Percentiles rank a stretch among this genome's conserved stretches.
Evolutionary conservation across 1,140 invertebrate genomes (phyloP).

Genomic region (Sarcophaga peregrina): DNA sequence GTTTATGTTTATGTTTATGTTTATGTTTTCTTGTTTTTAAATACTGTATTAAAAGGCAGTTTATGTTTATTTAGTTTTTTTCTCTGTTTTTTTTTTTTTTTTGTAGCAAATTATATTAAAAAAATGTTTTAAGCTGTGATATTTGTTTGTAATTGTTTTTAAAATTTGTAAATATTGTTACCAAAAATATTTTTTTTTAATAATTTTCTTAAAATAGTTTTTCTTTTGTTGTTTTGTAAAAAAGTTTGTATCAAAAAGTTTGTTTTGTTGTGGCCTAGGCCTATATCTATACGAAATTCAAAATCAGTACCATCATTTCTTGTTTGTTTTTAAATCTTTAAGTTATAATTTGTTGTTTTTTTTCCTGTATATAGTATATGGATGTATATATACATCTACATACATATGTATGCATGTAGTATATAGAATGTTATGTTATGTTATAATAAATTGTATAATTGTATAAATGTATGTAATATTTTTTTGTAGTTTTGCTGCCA

Average conservation of each 20-base stretch:
- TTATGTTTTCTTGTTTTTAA: not conserved
- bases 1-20: too few species aligned
- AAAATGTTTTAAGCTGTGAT: slow-evolving; percentile 3
- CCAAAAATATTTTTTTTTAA: slow-evolving; percentile 4
- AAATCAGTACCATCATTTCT: slow-evolving; percentile 28
- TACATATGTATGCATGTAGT: not conserved
- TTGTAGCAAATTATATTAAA: slow-evolving; percentile 17
- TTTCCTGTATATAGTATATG: not conserved
- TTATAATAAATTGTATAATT: not conserved
- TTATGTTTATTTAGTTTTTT: not conserved
- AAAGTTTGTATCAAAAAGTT: slow-evolving; percentile 29
- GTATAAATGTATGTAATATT: slow-evolving; percentile 18
- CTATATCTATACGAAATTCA: not conserved
- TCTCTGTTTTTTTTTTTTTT: slow-evolving; percentile 5
- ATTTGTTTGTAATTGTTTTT: slow-evolving; percentile 9
- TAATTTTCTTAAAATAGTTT: slow-evolving; percentile 32
- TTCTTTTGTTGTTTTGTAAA: slow-evolving; percentile 19
- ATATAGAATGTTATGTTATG: slow-evolving; percentile 22
- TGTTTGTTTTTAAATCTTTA: too few species aligned
- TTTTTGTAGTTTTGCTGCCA: slow-evolving; percentile 37
- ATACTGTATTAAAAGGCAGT: slow-evolving; percentile 22
- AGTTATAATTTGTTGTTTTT: too few species aligned
- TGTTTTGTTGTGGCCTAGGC: not conserved
- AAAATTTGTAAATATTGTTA: slow-evolving; percentile 31
- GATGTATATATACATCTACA: not conserved